Evolutionary conservation across 2,797 vertebrate genomes (phyloP), one percentile per base, ranked within the genome.

Genomic region (Gymnocypris eckloni): DNA sequence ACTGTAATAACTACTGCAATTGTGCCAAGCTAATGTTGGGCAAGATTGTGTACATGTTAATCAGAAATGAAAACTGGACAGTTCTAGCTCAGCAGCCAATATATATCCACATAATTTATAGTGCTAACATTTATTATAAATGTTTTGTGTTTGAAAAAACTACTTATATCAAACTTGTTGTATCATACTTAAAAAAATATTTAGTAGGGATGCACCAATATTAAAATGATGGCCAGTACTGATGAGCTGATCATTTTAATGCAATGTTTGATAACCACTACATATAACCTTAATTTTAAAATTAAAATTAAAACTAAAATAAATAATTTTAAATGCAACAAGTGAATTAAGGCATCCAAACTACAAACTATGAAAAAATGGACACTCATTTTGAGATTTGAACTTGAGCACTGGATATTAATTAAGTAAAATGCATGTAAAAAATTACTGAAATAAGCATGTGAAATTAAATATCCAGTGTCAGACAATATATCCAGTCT

Each of bases 1-100:
- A 37, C 8, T 59, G 18, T 48, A 69, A 54, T 82, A 28, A 45
- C 39, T 78, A 61, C n/a, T 25, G 11, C 25, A 37, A 41, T 45
- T 77, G 15, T 43, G 61, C 45, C 82, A 77, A 84, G 72, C 59
- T 77, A 77, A 16, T 84, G 15, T 43, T 67, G 25, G 25, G 76
- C 7, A 37, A 39, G 28, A 77, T 39, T 22, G 11, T 64, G 52
- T 43, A 45, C 25, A 79, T 64, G n/a, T 25, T 79, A 39, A 43
- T 79, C n/a, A 16, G 54, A 39, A 77, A 39, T 15, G 1, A 79
- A 43, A 25, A 78, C 54, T 3, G 54, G 13, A 43, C 4, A 61
- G 25, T 61, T 59, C 20, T 59, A 59, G 12, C 15, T 41, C 22
- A 78, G 54, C 39, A 54, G 9, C 73, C 28, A 64, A 61, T 6